Evolutionary conservation across 2,888 invertebrate species (phyloP), one percentile per base, ranked within the genome.

Genomic region (Apotomis turbidana): DNA sequence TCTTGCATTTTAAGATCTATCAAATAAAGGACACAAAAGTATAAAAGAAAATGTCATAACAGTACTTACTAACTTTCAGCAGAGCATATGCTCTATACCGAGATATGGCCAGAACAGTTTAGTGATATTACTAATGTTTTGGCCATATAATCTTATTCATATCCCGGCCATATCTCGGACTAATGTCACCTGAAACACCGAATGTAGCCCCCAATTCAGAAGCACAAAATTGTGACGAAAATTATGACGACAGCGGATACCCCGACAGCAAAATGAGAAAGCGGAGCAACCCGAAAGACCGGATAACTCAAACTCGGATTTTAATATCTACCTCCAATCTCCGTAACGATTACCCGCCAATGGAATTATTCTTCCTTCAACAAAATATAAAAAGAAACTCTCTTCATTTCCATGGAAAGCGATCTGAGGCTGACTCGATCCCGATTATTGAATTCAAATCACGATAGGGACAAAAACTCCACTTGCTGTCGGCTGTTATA

Each of bases 381-480:
- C 74, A 79, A 83, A 80, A 84, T 80, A 83, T 82, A 85, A 85
- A 71, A 84, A 82, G 78, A 81, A 80, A 80, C 80, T 82, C 78
- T 78, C 83, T 87, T 87, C 86, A 88, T 89, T 89, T 88, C 87
- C 88, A 88, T 88, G 84, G 85, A 87, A 87, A 88, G 84, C 83
- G 87, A 86, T 86, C 85, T 78, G 80, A 76, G 82, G 81, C 78
- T 77, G 81, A 80, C 78, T 83, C 81, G 84, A 84, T 81, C 76
- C 75, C 87, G 88, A 85, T 90, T 90, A 91, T 90, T 90, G 89
- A 87, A 90, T 91, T 89, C 87, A 87, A 88, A 90, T 90, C 88
- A 84, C 87, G 85, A 84, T 78, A 70, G 81, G 76, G 79, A 82
- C 83, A 87, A 87, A 87, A 86, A 81, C 81, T 75, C 71, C 59